Evolutionary conservation across 2,888 invertebrate genomes (phyloP), one percentile per base, ranked within the genome.

Genomic region (Dasypolia templi): DNA sequence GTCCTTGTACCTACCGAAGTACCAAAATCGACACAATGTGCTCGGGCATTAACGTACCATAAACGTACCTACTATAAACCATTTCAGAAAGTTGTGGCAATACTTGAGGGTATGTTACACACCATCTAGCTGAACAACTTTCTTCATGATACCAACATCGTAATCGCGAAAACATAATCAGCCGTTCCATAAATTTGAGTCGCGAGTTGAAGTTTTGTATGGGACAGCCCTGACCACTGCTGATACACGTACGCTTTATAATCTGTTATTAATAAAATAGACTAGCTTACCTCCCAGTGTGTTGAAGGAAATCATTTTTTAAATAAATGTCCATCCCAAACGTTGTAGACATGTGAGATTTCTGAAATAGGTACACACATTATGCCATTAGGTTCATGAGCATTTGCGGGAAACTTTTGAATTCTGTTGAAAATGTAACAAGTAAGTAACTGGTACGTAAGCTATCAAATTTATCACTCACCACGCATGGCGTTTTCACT

Each of bases 301-400:
- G 97, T 94, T 99, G 99, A 22, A 99, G 96, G 92, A 98, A 99
- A 93, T 99, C 99, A 92, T 99, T 99, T 95, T 99, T 99, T 87
- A 99, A 97, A 93, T 97, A 99, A 82, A 99, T 97, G 49, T 99
- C 98, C 97, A 99, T 98, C 61, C 97, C 98, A 72, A 97, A 97
- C 63, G 97, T 90, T 5, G 97, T 96, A 0, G 99, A 98, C 93
- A 99, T 97, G 88, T 98, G 98, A 0, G 99, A 99, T 95, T 97
- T 97, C 99, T 99, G 94, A 70, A 93, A 93, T 46, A n/a, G n/a
- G n/a, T n/a, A 32, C 7, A 72, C n/a, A 67, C 29, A 35, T 22
- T 61, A 44, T 7, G 22, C 19, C 17, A 64, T 56, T 42, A 61
- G 17, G 29, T 62, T 35, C 9, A 29, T 19, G 19, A 56, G 22